phyloP scores from a whole-genome alignment of 2,113 vertebrate species.

The Xenopus laevis region DNA sequence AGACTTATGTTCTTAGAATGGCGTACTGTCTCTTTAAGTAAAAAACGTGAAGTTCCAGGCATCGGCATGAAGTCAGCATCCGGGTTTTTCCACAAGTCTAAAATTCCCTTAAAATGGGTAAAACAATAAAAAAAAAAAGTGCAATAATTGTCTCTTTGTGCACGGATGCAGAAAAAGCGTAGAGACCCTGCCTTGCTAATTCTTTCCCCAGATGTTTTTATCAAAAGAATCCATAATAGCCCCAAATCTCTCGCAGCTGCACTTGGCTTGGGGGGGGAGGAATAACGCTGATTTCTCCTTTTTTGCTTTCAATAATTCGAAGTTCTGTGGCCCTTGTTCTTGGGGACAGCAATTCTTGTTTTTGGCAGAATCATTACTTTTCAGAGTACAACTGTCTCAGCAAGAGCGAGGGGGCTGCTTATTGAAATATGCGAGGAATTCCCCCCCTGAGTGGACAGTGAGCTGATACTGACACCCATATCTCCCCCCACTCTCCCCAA shows the following conservation, averaged over 20 bases:
- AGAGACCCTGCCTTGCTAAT: background rate
- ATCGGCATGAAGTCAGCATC: no score
- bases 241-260: conserved; percentile 16
- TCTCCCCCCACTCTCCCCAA: no score
- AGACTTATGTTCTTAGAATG: no score
- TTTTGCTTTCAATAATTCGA: background rate
- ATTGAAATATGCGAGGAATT: no score
- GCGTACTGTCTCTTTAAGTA: no score
- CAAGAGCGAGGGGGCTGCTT: no score
- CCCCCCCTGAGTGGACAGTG: no score
- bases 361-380: no score
- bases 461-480: no score
- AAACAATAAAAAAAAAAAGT: conserved; percentile 17
- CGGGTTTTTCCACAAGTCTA: background rate
- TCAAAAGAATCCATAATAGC: conserved; percentile 31
- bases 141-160: conserved; percentile 12
- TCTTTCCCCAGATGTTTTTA: conserved; percentile 25
- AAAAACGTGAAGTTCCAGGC: no score
- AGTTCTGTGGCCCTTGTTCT: background rate
- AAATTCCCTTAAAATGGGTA: conserved; percentile 8
- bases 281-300: conserved; percentile 2
- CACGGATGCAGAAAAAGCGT: background rate
- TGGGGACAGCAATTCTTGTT: no score
- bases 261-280: background rate
- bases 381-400: no score